Base-by-base conservation (phyloP, 64 coral and sea anemone species). In the Acropora yongei region DNA sequence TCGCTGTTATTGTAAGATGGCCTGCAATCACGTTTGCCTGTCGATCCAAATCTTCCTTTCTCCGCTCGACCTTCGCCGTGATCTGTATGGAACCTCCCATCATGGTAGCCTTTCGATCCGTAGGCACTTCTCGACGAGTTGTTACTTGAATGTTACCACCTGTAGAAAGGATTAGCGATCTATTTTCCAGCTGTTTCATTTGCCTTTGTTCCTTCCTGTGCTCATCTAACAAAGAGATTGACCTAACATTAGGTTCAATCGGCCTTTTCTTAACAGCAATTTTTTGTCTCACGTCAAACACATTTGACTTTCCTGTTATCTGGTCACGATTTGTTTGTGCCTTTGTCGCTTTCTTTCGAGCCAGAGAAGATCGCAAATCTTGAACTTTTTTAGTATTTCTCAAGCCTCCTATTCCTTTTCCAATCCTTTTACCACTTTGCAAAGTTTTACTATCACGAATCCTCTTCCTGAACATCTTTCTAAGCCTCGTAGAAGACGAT, bases 91-190 rank as follows among this genome's bases (percentile, higher is more conserved):
- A 87, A 39, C 87, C 41, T 49, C 91, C 91, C 40, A 86, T 79
- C n/a, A 93, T 19, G 43, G 75, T 65, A 14, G 91, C 91, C 47
- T 75, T 79, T 45, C 91, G 60, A 30, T 87, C 66, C n/a, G 91
- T 83, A n/a, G 91, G 91, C 6, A 93, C 41, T 16, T 86, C 75
- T 44, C 87, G 91, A 40, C 86, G 86, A 41, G 91, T 65, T 16
- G 91, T 93, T 42, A 93, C 86, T 67, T 87, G 75, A 50, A 93
- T 93, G 8, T 71, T 67, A 5, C 82, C 77, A 41, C 84, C 60
- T 10, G 82, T 80, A 39, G 76, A 84, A 69, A 93, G 68, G 1
- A 68, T 87, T 17, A 93, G 46, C 9, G 91, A 93, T 20, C 91
- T 76, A 80, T 93, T 93, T 45, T 78, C 7, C 20, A 65, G 63